These are phyloP conservation scores for Columbina picui DNA, from an alignment of 2,113 vertebrate species.

Conservation along the genomic window DNA sequence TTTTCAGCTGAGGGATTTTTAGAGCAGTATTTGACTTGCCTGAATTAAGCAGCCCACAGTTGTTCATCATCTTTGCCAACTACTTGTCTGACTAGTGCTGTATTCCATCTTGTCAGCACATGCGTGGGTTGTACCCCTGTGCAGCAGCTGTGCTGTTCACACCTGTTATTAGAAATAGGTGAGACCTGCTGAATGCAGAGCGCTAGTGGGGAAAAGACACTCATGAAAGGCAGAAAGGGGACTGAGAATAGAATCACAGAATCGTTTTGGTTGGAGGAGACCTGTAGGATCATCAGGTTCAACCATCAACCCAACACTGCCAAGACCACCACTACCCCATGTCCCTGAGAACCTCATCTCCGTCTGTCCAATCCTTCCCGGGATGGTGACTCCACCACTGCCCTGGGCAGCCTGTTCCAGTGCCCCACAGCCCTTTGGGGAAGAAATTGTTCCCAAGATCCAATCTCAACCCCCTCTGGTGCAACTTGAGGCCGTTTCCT, in stretches of 20 bases:
- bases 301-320: too few species aligned
- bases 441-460: too few species aligned
- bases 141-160: not conserved
- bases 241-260: not conserved
- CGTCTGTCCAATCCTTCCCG: too few species aligned
- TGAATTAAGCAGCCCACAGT: not conserved
- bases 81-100: not conserved
- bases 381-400: too few species aligned
- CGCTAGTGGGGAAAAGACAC: not conserved
- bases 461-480: too few species aligned
- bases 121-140: not conserved
- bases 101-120: not conserved
- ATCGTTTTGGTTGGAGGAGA: too few species aligned
- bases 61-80: conserved; percentile 19
- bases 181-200: not conserved
- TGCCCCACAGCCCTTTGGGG: too few species aligned
- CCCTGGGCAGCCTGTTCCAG: too few species aligned
- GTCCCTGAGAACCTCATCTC: too few species aligned
- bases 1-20: not conserved
- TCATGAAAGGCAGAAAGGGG: not conserved
- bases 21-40: not conserved
- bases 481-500: too few species aligned
- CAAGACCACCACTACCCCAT: too few species aligned
- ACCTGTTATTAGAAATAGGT: not conserved
- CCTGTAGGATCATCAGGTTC: too few species aligned